Percentiles rank a stretch among this genome's conserved stretches.
phyloP scores from a whole-genome alignment of 2,113 vertebrate species.

The Oncorhynchus kisutch region DNA sequence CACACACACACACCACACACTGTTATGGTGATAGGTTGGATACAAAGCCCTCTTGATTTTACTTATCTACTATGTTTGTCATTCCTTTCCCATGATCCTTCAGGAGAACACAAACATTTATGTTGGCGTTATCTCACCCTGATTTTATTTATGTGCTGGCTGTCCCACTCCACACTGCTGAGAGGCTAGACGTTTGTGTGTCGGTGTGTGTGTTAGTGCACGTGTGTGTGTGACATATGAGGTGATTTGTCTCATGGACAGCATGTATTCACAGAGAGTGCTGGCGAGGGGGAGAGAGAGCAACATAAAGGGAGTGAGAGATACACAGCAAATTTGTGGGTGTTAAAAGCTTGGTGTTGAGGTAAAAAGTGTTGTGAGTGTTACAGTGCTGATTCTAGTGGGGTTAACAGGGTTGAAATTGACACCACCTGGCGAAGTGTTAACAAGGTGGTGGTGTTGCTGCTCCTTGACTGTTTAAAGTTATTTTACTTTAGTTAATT shows the following conservation, averaged over 20 bases:
- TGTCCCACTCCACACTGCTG: slow-evolving; percentile 25
- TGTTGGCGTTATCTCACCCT: slow-evolving; percentile 33
- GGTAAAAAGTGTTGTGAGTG: no score
- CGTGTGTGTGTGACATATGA: slow-evolving; percentile 22
- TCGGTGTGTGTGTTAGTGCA: not conserved
- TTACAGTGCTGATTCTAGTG: no score
- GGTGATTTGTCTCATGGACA: slow-evolving; percentile 24
- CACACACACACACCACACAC: no score
- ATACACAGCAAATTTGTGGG: slow-evolving; percentile 8
- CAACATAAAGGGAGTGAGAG: slow-evolving; percentile 19
- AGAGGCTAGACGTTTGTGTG: slow-evolving; percentile 12
- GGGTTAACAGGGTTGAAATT: no score
- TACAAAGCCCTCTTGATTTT: slow-evolving; percentile 6
- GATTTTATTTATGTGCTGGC: slow-evolving; percentile 40
- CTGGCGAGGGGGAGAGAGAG: slow-evolving; percentile 29
- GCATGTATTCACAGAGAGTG: slow-evolving; percentile 14
- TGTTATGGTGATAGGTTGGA: not conserved
- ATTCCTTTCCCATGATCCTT: slow-evolving; percentile 27
- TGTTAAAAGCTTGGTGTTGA: no score
- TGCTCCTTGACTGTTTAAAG: no score
- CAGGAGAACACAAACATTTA: slow-evolving; percentile 33
- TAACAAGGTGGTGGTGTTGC: no score
- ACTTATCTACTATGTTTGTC: slow-evolving; percentile 7
- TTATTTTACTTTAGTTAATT: no score
- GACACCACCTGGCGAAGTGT: no score